Evolutionary conservation across 2,797 vertebrate species (phyloP).

Genomic region (Euphonia xanthogaster): DNA sequence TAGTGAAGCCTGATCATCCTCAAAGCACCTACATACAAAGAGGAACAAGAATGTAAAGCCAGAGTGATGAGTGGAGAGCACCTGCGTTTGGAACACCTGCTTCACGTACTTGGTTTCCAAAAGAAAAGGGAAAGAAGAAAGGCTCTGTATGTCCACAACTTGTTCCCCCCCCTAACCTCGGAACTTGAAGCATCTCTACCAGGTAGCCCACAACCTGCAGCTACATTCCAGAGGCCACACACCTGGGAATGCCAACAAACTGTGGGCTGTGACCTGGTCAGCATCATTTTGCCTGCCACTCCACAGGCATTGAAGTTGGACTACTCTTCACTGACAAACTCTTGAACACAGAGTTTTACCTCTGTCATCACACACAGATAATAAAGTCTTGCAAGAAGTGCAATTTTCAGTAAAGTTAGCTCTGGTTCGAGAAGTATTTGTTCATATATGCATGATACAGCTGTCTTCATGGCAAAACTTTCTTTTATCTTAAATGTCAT

Average conservation of each 20-base stretch:
- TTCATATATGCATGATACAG: rapidly evolving
- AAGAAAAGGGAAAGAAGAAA: background rate
- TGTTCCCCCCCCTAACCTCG: background rate
- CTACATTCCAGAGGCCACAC: background rate
- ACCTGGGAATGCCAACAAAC: background rate
- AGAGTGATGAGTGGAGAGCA: background rate
- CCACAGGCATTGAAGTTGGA: background rate
- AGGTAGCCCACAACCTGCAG: background rate
- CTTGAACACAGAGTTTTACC: background rate
- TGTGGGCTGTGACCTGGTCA: background rate
- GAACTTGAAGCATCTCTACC: background rate
- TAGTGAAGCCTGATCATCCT: background rate
- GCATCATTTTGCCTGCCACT: background rate
- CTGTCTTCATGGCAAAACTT: background rate
- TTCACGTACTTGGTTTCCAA: background rate
- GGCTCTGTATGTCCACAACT: background rate
- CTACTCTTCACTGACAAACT: background rate
- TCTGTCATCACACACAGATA: background rate
- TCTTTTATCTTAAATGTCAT: background rate
- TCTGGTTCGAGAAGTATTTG: background rate
- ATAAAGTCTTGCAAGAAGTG: background rate
- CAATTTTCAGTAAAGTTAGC: background rate
- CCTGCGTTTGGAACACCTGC: background rate
- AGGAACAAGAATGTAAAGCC: background rate
- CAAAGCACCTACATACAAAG: background rate